These are phyloP conservation scores for Pimephales promelas DNA, from an alignment of 2,113 vertebrate genomes.

Conservation along the genomic window DNA sequence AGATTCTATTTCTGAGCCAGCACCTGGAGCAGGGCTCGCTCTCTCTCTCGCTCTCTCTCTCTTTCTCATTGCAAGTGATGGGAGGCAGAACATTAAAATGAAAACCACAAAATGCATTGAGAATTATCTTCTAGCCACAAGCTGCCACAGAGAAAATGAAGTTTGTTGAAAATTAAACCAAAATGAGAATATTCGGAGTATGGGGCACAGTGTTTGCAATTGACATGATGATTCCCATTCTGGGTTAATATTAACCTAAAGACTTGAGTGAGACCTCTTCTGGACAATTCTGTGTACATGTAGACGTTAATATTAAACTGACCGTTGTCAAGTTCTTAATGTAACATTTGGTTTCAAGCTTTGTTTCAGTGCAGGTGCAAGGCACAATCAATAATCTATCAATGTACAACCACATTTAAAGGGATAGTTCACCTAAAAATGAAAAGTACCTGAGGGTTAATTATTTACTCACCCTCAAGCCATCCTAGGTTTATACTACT, in stretches of 20 bases:
- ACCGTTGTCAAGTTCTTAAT: not conserved
- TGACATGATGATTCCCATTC: not conserved
- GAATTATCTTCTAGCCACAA: constrained; percentile 40
- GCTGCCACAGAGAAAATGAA: not conserved
- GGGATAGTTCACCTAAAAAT: no score
- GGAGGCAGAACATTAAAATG: constrained; percentile 44
- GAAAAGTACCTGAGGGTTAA: no score
- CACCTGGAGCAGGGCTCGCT: constrained; percentile 42
- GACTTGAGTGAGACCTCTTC: not conserved
- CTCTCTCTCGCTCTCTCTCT: constrained; percentile 13
- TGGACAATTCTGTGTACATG: not conserved
- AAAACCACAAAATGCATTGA: constrained; percentile 49
- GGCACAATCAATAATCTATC: not conserved
- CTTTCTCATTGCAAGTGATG: constrained; percentile 32
- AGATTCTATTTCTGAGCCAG: constrained; percentile 47
- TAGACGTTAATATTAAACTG: not conserved
- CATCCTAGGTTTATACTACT: no score
- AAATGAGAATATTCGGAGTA: not conserved
- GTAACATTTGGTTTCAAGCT: not conserved
- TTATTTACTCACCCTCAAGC: no score
- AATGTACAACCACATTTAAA: no score
- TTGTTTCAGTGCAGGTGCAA: not conserved
- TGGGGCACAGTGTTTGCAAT: not conserved
- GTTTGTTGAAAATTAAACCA: constrained; percentile 19
- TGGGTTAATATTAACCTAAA: not conserved